A percentile compares a stretch with the other conserved stretches of the same genome.
Evolutionary conservation across 2,888 invertebrate genomes (phyloP).

Genomic region (Iphiclides podalirius): DNA sequence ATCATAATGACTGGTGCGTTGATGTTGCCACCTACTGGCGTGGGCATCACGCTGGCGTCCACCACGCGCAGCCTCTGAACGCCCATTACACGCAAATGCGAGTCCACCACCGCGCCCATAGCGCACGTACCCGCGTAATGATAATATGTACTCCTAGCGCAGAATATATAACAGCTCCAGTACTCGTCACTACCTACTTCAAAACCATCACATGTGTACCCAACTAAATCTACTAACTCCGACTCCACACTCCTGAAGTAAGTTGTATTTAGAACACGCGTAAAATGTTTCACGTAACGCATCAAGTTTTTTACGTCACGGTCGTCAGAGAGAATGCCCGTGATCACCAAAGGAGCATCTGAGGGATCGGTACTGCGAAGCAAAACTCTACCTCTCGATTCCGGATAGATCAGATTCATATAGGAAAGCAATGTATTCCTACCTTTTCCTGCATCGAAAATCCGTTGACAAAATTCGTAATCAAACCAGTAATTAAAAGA

Average conservation of each 20-base stretch:
- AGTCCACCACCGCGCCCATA: slow-evolving; percentile 87
- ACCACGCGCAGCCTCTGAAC: slow-evolving; percentile 36
- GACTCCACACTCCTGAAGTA: slow-evolving; percentile 37
- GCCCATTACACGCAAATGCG: slow-evolving; percentile 56
- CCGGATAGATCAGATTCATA: slow-evolving; percentile 33
- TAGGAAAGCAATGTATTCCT: slow-evolving; percentile 30
- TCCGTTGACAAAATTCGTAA: slow-evolving; percentile 2
- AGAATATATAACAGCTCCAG: slow-evolving; percentile 45
- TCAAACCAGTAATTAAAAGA: slow-evolving; percentile 70
- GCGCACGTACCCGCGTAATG: slow-evolving; percentile 85
- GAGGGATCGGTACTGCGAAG: too few relatives aligned
- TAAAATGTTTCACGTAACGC: slow-evolving; percentile 36
- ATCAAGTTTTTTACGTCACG: not conserved
- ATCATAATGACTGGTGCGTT: too few relatives aligned
- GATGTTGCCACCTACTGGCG: too few relatives aligned
- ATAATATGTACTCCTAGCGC: slow-evolving; percentile 74
- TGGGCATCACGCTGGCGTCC: too few relatives aligned
- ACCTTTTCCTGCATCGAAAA: slow-evolving; percentile 34
- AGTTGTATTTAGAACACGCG: slow-evolving; percentile 37
- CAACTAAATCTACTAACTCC: slow-evolving; percentile 26
- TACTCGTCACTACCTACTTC: slow-evolving; percentile 39
- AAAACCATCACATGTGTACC: slow-evolving; percentile 9
- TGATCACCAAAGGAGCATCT: too few relatives aligned
- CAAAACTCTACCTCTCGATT: slow-evolving; percentile 52
- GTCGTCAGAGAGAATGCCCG: too few relatives aligned